Conservation (phyloP, 2,888 invertebrate genomes). For the Drosophila picticornis region DNA sequence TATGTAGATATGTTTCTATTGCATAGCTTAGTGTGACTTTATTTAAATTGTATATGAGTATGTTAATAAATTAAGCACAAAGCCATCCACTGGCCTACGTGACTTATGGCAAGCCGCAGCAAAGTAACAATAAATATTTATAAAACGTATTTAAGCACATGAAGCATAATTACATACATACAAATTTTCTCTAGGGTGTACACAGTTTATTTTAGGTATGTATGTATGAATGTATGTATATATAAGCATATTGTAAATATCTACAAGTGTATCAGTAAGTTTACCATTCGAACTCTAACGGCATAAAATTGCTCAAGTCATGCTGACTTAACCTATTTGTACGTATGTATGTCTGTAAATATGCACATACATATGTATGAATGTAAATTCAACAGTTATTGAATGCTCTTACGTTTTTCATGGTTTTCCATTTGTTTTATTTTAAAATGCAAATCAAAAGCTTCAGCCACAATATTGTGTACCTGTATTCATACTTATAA, state of each 20-base stretch:
- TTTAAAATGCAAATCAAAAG: conserved; percentile 19
- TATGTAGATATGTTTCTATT: conserved; percentile 1
- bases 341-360: background rate
- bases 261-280: background rate
- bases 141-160: background rate
- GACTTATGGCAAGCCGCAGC: conserved; percentile 28
- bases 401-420: conserved; percentile 1
- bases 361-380: background rate
- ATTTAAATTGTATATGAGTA: background rate
- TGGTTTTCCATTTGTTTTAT: conserved; percentile 5
- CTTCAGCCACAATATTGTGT: background rate
- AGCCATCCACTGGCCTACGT: conserved; percentile 41
- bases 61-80: conserved; percentile 3
- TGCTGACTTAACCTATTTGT: background rate
- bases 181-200: background rate
- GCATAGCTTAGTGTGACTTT: background rate
- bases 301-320: conserved; percentile 3
- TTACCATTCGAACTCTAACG: background rate
- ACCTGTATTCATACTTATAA: background rate
- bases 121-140: conserved; percentile 15
- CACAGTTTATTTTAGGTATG: no score
- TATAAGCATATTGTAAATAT: background rate
- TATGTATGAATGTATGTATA: background rate
- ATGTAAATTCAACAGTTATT: background rate
- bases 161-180: background rate